A percentile compares a stretch with the other conserved stretches of the same genome.
Evolutionary conservation across 2,797 vertebrate species (phyloP).

Genomic region (Chlorospingus semifuscus): DNA sequence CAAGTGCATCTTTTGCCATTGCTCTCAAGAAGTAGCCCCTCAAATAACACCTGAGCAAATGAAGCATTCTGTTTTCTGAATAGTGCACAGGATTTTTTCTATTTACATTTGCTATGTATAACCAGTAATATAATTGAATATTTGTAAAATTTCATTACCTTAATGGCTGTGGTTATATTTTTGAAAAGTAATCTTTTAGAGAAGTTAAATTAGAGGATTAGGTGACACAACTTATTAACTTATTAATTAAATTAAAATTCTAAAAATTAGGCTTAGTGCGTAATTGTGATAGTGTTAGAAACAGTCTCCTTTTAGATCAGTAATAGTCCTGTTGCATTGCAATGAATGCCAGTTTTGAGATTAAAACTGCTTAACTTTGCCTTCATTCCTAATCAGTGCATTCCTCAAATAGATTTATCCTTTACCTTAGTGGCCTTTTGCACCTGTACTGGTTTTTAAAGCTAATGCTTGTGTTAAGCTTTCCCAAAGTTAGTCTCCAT

Average conservation of each 20-base stretch:
- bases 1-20: slow-evolving; percentile 16
- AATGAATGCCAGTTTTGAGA: neutral
- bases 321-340: neutral
- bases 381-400: neutral
- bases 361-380: neutral
- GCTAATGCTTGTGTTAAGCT: neutral
- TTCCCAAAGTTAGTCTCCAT: neutral
- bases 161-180: neutral
- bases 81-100: slow-evolving; percentile 7
- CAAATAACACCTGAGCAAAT: neutral
- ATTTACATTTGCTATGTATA: neutral
- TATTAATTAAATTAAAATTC: neutral
- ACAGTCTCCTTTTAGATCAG: neutral
- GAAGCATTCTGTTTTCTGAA: neutral
- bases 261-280: neutral
- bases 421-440: slow-evolving; percentile 1
- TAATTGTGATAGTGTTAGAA: neutral
- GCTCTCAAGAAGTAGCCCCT: slow-evolving; percentile 25
- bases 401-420: neutral
- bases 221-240: neutral
- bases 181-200: slow-evolving; percentile 8
- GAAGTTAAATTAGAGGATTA: neutral
- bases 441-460: neutral
- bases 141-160: neutral
- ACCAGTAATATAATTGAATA: neutral